These are phyloP conservation scores for Hemaris fuciformis DNA, from an alignment of 2,888 invertebrate genomes.

Conservation along the genomic window DNA sequence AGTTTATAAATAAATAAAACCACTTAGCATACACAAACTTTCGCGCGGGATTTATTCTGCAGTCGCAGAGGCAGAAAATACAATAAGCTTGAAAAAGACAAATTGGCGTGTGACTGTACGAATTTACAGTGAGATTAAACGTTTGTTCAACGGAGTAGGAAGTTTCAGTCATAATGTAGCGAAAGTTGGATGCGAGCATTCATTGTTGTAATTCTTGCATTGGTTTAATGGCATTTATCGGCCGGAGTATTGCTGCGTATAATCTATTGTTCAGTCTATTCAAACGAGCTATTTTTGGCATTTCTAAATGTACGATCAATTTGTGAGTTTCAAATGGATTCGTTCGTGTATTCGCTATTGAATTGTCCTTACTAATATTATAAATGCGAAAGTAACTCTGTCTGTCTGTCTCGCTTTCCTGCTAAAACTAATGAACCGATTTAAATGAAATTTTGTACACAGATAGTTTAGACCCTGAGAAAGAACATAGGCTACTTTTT, in stretches of 20 bases:
- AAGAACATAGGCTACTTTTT: no score
- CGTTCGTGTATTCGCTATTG: neutral
- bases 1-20: no score
- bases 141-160: conserved; percentile 5
- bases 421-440: no score
- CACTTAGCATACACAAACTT: no score
- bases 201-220: neutral
- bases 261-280: neutral
- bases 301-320: neutral
- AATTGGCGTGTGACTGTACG: neutral
- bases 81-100: no score
- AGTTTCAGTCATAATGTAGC: conserved; percentile 1
- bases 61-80: no score
- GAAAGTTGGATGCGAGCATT: neutral
- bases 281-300: neutral
- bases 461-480: no score
- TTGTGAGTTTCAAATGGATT: neutral
- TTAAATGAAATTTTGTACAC: no score
- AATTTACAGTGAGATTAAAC: neutral
- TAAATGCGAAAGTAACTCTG: no score
- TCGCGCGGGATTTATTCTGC: no score
- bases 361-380: no score
- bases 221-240: neutral
- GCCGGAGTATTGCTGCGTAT: neutral
- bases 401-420: no score